Evolutionary conservation across 1,140 invertebrate species (phyloP).

Genomic region (Adoxophyes honmai): DNA sequence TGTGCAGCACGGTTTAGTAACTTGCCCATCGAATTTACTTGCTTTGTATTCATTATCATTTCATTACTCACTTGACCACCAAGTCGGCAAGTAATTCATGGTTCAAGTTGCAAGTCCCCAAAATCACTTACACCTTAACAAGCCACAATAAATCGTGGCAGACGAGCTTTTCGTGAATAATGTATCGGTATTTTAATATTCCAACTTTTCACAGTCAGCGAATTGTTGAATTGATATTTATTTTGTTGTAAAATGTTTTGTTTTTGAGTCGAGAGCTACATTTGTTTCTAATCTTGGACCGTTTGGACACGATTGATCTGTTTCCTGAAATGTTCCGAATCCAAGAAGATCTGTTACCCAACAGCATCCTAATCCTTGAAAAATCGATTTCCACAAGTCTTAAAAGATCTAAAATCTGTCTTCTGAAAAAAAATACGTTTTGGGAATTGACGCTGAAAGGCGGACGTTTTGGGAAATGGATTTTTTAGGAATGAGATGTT

Average conservation of each 20-base stretch:
- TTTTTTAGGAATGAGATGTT: too few relatives aligned
- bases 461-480: too few relatives aligned
- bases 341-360: too few relatives aligned
- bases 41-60: background rate
- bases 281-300: constrained; percentile 34
- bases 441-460: too few relatives aligned
- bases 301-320: constrained; percentile 42
- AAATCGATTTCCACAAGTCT: too few relatives aligned
- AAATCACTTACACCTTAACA: constrained; percentile 4
- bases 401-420: too few relatives aligned
- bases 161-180: constrained; percentile 50
- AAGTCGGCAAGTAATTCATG: constrained; percentile 12
- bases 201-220: constrained; percentile 40
- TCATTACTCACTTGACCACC: background rate
- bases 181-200: constrained; percentile 41
- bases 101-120: background rate
- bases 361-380: too few relatives aligned
- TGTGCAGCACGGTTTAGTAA: background rate
- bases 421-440: too few relatives aligned
- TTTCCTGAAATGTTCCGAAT: too few relatives aligned
- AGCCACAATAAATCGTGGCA: constrained; percentile 35
- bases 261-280: constrained; percentile 56
- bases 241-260: constrained; percentile 17
- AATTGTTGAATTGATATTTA: constrained; percentile 22
- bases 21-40: constrained; percentile 12